Evolutionary conservation across 2,113 vertebrate genomes (phyloP), one percentile per base, ranked within the genome.

Genomic region (Indri indri): DNA sequence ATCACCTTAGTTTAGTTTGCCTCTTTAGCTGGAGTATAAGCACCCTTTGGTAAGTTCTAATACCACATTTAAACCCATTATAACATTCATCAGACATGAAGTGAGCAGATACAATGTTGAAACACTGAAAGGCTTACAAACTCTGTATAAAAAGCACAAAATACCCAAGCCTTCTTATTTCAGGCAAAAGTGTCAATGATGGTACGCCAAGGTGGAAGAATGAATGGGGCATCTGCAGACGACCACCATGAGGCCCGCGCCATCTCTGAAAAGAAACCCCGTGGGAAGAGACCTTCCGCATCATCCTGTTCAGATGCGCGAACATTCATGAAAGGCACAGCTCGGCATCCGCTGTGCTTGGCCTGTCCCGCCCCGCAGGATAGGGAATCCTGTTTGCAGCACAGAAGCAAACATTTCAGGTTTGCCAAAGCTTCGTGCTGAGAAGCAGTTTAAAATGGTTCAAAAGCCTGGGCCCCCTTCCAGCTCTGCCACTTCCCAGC

Each of bases 211-310:
- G 23, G n/a, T 11, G 22, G 45, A 50, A 85, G 54, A 40, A 61
- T 3, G 61, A 52, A 47, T 1, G 0, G 13, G 1, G 65, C 16
- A 7, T 25, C 84, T 22, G 25, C 1, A 30, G 50, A 47, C 0
- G 6, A 18, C 7, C 10, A 22, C 0, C 0, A 0, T 3, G 54
- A 82, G 63, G 10, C 45, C 42, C 11, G 37, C 8, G 23, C 27
- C 79, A 23, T 27, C 57, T 81, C 42, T 37, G 40, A 73, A 34
- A 73, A 47, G 30, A 37, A 25, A 34, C n/a, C 45, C 66, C 1
- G 1, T 27, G 22, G 8, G 25, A 88, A 71, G 20, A 74, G 6
- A 27, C 20, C 40, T 81, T 45, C 54, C 22, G n/a, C 10, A 59
- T 16, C 47, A 57, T 50, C 57, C 52, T 6, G 32, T 57, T 88